Evolutionary conservation across 2,888 invertebrate genomes (phyloP), one percentile per base, ranked within the genome.

Genomic region (Andrena camellia): DNA sequence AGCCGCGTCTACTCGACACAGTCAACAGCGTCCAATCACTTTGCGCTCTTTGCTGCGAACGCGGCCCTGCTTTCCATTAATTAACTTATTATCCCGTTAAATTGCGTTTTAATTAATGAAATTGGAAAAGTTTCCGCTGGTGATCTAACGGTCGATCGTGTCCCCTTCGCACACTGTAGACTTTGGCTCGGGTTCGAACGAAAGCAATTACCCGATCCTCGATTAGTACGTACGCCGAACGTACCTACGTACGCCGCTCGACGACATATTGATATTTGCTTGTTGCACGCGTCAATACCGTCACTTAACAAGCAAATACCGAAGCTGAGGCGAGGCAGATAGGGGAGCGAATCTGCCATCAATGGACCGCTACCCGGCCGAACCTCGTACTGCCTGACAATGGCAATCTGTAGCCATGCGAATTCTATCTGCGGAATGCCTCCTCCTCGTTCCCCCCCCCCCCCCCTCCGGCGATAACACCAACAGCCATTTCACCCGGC

Each of bases 231-330:
- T 42, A 42, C 42, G 42, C 42, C 42, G 42, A 42, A 42, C 42
- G 83, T 78, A 83, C 69, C 69, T 86, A 69, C 74, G 78, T 70
- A 78, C 79, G 74, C 63, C 70, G 72, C 52, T 35, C 83, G 70
- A 60, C 83, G 87, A 84, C 87, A 88, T 87, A 90, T 89, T 86
- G 90, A 86, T 88, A 90, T 91, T 91, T 90, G 87, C 87, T 86
- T 85, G 87, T 87, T 85, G 83, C 80, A 85, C 86, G 86, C 90
- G 86, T 90, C 90, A 87, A 89, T 89, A 88, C 85, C 85, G 88
- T 85, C 90, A 89, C 86, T 88, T 89, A 87, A 87, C 89, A 86
- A 85, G 88, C 88, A 90, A 91, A 91, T 91, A 91, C 86, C 86
- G 84, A 86, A 83, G 78, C 75, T 71, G 77, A 82, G 71, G 86